Evolutionary conservation across 2,113 vertebrate genomes (phyloP), one percentile per base, ranked within the genome.

Genomic region (Oostethus manadensis): DNA sequence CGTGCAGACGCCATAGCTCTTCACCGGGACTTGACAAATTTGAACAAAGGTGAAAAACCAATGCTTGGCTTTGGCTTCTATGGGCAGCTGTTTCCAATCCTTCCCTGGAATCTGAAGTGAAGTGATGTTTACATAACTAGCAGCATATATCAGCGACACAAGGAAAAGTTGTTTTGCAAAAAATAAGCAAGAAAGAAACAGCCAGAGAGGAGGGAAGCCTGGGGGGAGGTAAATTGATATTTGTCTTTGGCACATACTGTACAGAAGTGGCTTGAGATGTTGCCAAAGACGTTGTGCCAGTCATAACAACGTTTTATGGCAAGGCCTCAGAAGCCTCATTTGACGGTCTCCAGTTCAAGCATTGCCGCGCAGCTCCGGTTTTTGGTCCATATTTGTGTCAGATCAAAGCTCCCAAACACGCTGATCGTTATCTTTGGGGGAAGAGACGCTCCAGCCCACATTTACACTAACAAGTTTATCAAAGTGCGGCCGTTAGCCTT

Each of bases 301-400:
- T 88, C 86, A 81, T 84, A 89, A 88, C 84, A 83, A 77, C 79
- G 66, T 81, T 84, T 85, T 72, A 83, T 78, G 84, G 84, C 71
- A 72, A 75, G 71, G 78, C 70, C 77, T 68, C 21, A 84, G 74
- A 84, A 83, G 75, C 82, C 70, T 18, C 69, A 73, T 73, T 73
- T 79, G 82, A 84, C 80, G 71, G 73, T 81, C 74, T 79, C 75
- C 79, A 79, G 77, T 51, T 64, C 38, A 50, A 50, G 67, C 56
- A 64, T 71, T 70, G 55, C 68, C 43, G 49, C 8, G 56, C 73
- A 72, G 79, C 68, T 42, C 50, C 77, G 68, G 62, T 80, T 88
- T 81, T 76, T 29, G 9, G 75, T 84, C 78, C 75, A 71, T 85
- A 83, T 88, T 82, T 86, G 78, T 81, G 84, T 85, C 84, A 68